These are phyloP conservation scores for Anastrepha obliqua DNA, from an alignment of 1,140 invertebrate species.

Conservation along the genomic window DNA sequence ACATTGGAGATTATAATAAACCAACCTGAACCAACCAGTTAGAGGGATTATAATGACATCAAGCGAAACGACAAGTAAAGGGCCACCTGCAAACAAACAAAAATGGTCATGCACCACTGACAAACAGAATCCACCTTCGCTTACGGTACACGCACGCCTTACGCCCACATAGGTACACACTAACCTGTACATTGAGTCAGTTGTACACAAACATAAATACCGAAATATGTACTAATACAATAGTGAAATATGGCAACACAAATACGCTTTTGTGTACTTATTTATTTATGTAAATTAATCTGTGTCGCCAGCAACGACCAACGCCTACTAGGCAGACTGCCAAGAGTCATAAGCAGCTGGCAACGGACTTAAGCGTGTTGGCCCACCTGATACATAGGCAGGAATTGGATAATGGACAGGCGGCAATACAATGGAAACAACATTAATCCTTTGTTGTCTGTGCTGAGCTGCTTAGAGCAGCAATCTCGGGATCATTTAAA, in stretches of 20 bases:
- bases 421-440: neutral
- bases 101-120: too few relatives aligned
- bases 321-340: too few relatives aligned
- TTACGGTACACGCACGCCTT: neutral
- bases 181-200: neutral
- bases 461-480: neutral
- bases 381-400: neutral
- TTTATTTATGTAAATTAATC: constrained; percentile 38
- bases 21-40: neutral
- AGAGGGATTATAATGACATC: constrained; percentile 20
- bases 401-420: neutral
- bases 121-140: neutral
- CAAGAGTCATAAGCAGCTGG: constrained; percentile 6
- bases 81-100: neutral
- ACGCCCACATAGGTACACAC: neutral
- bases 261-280: constrained; percentile 1
- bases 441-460: neutral
- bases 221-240: neutral
- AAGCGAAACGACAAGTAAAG: neutral
- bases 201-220: neutral
- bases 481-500: constrained; percentile 4
- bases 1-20: neutral
- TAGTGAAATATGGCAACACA: constrained; percentile 22
- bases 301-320: neutral
- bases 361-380: neutral